Evolutionary conservation across 1,140 invertebrate genomes (phyloP).

Genomic region (Chrysoperla carnea): DNA sequence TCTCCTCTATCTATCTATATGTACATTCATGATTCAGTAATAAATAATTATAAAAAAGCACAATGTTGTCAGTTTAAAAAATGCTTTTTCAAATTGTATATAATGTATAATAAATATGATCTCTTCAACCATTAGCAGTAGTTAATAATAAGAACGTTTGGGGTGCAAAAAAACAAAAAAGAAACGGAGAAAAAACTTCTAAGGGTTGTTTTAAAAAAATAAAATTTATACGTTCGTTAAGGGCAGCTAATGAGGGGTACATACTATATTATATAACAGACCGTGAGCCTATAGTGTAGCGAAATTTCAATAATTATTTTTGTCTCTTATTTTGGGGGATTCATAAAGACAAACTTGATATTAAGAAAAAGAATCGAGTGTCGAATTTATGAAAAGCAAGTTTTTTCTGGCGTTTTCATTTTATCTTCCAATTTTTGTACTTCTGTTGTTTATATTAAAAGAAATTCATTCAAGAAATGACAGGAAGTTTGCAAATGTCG

Average conservation of each 20-base stretch:
- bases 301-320: background rate
- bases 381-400: no score
- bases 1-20: background rate
- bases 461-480: background rate
- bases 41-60: background rate
- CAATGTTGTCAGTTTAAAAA: background rate
- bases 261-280: background rate
- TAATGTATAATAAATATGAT: background rate
- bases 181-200: background rate
- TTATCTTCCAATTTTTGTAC: background rate
- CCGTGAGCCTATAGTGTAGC: background rate
- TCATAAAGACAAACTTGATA: no score
- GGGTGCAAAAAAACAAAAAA: background rate
- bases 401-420: no score
- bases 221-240: background rate
- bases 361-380: no score
- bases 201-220: background rate
- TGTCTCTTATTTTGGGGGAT: no score
- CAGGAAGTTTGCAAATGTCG: background rate
- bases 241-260: background rate
- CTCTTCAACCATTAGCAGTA: background rate
- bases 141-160: background rate
- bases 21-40: background rate
- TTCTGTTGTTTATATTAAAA: background rate
- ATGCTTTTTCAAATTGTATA: background rate